phyloP scores from a whole-genome alignment of 2,113 vertebrate species.

The Thermophis baileyi region DNA sequence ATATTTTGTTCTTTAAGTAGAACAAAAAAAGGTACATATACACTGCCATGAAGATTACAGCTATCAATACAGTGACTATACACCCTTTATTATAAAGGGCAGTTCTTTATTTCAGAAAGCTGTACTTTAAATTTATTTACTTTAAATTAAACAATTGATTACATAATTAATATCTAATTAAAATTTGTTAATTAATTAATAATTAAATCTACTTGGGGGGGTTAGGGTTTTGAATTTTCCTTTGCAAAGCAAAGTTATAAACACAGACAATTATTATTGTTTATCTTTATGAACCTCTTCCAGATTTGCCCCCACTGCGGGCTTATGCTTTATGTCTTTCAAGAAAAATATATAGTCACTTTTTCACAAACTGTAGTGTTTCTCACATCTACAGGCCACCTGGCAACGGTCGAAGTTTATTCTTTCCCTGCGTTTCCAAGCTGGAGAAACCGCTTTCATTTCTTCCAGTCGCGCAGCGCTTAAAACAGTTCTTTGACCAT shows the following conservation, averaged over 20 bases:
- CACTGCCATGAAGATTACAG: not conserved
- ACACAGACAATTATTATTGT: not conserved
- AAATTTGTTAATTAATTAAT: not conserved
- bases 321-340: not conserved
- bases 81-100: not conserved
- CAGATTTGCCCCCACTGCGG: not conserved
- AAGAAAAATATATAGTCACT: not conserved
- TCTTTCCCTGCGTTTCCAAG: not conserved
- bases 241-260: not conserved
- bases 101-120: not conserved
- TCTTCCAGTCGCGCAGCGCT: not conserved
- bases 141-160: not conserved
- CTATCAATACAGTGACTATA: not conserved
- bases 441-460: not conserved
- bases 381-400: not conserved
- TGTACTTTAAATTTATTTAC: not conserved
- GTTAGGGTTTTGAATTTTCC: not conserved
- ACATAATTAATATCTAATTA: not conserved
- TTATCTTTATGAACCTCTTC: not conserved
- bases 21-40: not conserved
- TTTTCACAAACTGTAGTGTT: not conserved
- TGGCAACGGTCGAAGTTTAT: not conserved
- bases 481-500: not conserved
- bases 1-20: not conserved
- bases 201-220: not conserved